Evolutionary conservation across 2,888 invertebrate species (phyloP), one percentile per base, ranked within the genome.

Genomic region (Acronicta leporina): DNA sequence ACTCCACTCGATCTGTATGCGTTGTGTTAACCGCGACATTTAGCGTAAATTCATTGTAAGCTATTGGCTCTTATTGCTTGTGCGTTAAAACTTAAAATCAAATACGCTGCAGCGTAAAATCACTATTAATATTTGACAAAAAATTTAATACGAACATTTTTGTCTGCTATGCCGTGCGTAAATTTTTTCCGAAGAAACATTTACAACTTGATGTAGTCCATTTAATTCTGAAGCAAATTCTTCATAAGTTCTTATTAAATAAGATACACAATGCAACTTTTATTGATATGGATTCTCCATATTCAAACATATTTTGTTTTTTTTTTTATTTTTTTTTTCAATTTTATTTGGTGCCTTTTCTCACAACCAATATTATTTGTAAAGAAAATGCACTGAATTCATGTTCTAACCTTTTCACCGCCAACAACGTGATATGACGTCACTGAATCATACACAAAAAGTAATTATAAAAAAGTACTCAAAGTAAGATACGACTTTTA

Each of bases 391-490:
- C 33, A 33, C 33, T 6, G 11, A 11, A 11, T 33, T 33, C 30
- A 45, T 15, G 14, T 48, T 42, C 20, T 20, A 72, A 72, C 30
- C 40, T 46, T 56, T 47, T 15, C 30, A 67, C 55, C 56, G 62
- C 62, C 62, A 65, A 69, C 40, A 16, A 43, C 20, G 20, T 42
- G 30, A 16, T 46, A 30, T 5, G 35, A 38, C 41, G 30, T 53
- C 25, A 35, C 15, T 10, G 10, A 38, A 15, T 33, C 20, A 47
- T 14, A 16, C 5, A 46, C 8, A 16, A 7, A 43, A 11, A 41
- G 43, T 38, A 57, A 69, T 69, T 72, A 33, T 71, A 72, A 69
- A 72, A 60, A 68, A 61, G 40, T 49, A 43, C 68, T 69, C 72
- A 69, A 68, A 68, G 51, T 72, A 35, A 43, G 68, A 69, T 68